phyloP scores from a whole-genome alignment of 2,797 vertebrate genomes.

The Micrastur ruficollis region DNA sequence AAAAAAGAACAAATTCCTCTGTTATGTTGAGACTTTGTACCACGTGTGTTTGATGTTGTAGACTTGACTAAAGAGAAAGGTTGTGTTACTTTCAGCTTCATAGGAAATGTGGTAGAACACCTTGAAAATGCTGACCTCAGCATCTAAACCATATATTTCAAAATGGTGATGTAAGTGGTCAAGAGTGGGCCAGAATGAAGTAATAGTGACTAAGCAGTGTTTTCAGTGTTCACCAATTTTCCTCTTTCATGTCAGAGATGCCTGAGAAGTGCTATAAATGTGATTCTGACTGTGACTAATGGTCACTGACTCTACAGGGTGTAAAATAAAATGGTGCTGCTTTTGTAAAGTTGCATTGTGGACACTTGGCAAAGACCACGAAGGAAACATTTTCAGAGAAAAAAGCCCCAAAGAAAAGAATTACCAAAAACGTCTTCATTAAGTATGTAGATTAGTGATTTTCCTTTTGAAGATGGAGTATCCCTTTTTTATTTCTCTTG shows the following conservation, averaged over 20 bases:
- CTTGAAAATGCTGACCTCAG: background rate
- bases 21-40: background rate
- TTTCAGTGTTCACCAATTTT: background rate
- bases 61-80: background rate
- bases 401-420: background rate
- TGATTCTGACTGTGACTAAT: background rate
- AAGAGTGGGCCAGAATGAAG: background rate
- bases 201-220: background rate
- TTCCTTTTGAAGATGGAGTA: background rate
- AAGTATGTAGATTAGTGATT: background rate
- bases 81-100: background rate
- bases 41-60: rapidly evolving
- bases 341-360: background rate
- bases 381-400: background rate
- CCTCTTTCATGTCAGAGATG: background rate
- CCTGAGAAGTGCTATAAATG: background rate
- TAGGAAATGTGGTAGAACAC: background rate
- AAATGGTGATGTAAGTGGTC: background rate
- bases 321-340: background rate
- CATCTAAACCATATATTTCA: background rate
- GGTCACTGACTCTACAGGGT: background rate
- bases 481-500: background rate
- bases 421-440: background rate
- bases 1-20: background rate
- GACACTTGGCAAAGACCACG: background rate